phyloP scores from a whole-genome alignment of 2,888 invertebrate genomes.

The Apoda limacodes region DNA sequence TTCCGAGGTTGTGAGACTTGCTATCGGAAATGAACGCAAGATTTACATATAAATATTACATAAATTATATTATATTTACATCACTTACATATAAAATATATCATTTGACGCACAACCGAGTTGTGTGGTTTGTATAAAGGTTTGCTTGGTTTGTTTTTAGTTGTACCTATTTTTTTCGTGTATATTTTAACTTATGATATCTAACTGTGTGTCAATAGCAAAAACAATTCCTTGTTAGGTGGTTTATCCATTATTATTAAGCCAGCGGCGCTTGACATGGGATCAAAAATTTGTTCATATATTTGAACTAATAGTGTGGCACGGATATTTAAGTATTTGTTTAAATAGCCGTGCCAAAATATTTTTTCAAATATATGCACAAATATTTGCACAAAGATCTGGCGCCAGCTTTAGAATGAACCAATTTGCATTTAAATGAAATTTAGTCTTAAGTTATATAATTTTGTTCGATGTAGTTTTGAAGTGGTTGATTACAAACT shows the following conservation, averaged over 20 bases:
- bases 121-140: conserved; percentile 60
- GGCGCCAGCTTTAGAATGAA: no score
- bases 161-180: conserved; percentile 46
- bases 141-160: conserved; percentile 63
- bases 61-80: conserved; percentile 18
- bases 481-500: conserved; percentile 34
- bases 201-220: conserved; percentile 59
- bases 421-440: conserved; percentile 63
- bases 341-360: no score
- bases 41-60: conserved; percentile 45
- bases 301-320: no score
- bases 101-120: conserved; percentile 58
- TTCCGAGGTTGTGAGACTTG: conserved; percentile 67
- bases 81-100: conserved; percentile 39
- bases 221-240: conserved; percentile 23
- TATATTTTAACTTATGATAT: conserved; percentile 51
- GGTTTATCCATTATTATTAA: conserved; percentile 9
- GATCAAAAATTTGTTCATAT: no score
- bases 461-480: conserved; percentile 36
- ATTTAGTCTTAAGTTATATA: conserved; percentile 50
- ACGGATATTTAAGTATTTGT: no score
- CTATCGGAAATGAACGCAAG: conserved; percentile 65
- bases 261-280: no score
- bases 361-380: no score
- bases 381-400: no score